Evolutionary conservation across 2,113 vertebrate species (phyloP), one percentile per base, ranked within the genome.

Genomic region (Cyanoliseus patagonus): DNA sequence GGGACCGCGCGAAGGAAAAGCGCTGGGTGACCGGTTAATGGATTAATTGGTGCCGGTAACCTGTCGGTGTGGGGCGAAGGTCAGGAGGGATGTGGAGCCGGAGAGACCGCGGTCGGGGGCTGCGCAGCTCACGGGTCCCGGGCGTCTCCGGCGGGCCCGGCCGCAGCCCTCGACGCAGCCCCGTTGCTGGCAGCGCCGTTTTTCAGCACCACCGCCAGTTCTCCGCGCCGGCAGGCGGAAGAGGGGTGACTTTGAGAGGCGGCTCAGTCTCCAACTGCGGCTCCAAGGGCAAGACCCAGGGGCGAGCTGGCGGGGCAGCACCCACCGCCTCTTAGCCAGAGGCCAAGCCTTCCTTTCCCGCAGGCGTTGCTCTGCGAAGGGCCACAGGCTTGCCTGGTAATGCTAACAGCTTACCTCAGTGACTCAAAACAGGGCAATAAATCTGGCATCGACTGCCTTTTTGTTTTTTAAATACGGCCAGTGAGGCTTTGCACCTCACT

Each of bases 181-280:
- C 86, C 18, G 66, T 42, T 5, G 13, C 57, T 88, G 59, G 51
- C 55, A 15, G 57, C 57, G 33, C 57, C 57, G 33, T 59, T 70
- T 97, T 96, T 97, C 96, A 81, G 97, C 96, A 96, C 87, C 97
- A 83, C 95, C 95, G 95, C 86, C 87, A 94, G 94, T 83, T 95
- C 96, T 95, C 92, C 11, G 52, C 22, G 8, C 67, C 8, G 30
- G 61, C 79, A 57, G 67, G 61, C 72, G 20, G 62, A 3, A 61
- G 7, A 53, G 42, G 53, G 67, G 76, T 76, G 93, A 80, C 93
- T 96, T 88, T 85, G 90, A 37, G 86, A 44, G 68, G 77, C 55
- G 22, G 67, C 52, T 52, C 42, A 24, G 77, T 74, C 76, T 53
- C 35, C 33, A 1, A 4, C 25, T 4, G 24, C 33, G 46, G 57